Evolutionary conservation across 2,113 vertebrate genomes (phyloP).

Genomic region (Corythornis vintsioides): DNA sequence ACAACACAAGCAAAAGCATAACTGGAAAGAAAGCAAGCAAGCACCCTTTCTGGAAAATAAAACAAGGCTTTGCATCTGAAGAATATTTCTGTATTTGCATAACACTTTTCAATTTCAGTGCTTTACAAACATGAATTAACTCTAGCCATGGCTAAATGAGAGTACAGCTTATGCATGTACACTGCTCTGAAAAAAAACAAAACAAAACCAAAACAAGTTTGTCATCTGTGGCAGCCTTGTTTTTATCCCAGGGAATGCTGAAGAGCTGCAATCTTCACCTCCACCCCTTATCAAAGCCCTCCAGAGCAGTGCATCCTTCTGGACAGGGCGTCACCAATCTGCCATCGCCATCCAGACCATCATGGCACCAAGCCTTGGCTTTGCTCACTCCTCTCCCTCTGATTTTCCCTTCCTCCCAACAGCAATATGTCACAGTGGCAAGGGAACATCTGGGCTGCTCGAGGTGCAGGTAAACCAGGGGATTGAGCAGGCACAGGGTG

Average conservation of each 20-base stretch:
- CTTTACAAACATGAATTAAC: slow-evolving; percentile 41
- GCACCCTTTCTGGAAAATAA: slow-evolving; percentile 9
- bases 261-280: background rate
- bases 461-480: slow-evolving; percentile 29
- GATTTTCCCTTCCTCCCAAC: background rate
- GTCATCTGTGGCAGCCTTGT: background rate
- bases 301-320: background rate
- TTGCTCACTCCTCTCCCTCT: background rate
- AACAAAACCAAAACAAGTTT: background rate
- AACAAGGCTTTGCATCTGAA: slow-evolving; percentile 21
- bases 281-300: background rate
- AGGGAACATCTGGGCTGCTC: background rate
- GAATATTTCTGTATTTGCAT: slow-evolving; percentile 46
- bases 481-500: background rate
- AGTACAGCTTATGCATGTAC: background rate
- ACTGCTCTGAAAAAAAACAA: background rate
- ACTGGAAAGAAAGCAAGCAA: background rate
- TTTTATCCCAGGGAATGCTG: background rate
- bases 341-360: background rate
- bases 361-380: background rate
- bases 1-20: slow-evolving; percentile 29
- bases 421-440: slow-evolving; percentile 9
- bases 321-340: background rate
- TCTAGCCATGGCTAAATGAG: background rate
- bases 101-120: slow-evolving; percentile 14